Conservation (phyloP, 2,113 vertebrate genomes). For the Sinocyclocheilus anophthalmus region DNA sequence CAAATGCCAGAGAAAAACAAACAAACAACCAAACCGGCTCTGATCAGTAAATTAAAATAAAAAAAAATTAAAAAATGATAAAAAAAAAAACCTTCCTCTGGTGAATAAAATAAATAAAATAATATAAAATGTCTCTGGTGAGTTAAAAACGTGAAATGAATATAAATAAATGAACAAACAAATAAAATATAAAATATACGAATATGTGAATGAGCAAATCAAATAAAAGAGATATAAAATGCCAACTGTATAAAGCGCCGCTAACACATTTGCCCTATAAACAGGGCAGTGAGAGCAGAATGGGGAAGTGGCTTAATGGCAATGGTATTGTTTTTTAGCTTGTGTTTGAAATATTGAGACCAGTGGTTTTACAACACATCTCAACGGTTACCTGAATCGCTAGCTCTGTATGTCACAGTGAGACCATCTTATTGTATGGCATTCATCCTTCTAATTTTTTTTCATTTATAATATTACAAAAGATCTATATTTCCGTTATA, state of each 20-base stretch:
- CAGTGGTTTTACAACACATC: not conserved
- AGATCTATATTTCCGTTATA: not conserved
- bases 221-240: not conserved
- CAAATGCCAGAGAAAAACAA: not conserved
- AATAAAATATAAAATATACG: not conserved
- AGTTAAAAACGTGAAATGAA: not conserved
- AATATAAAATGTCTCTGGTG: not conserved
- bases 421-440: not conserved
- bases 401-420: not conserved
- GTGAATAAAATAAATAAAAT: not conserved
- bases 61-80: not conserved
- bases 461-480: not conserved
- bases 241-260: not conserved
- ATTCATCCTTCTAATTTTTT: not conserved
- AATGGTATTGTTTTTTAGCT: conserved; percentile 1
- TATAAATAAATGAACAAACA: not conserved
- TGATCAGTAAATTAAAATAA: not conserved
- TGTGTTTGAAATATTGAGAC: not conserved
- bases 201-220: not conserved
- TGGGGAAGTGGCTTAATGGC: conserved; percentile 30
- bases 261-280: not conserved
- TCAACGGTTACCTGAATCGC: not conserved
- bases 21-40: not conserved
- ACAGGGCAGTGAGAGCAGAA: conserved; percentile 24
- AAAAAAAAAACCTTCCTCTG: not conserved